phyloP scores from a whole-genome alignment of 2,113 vertebrate genomes.

The Nanger granti region DNA sequence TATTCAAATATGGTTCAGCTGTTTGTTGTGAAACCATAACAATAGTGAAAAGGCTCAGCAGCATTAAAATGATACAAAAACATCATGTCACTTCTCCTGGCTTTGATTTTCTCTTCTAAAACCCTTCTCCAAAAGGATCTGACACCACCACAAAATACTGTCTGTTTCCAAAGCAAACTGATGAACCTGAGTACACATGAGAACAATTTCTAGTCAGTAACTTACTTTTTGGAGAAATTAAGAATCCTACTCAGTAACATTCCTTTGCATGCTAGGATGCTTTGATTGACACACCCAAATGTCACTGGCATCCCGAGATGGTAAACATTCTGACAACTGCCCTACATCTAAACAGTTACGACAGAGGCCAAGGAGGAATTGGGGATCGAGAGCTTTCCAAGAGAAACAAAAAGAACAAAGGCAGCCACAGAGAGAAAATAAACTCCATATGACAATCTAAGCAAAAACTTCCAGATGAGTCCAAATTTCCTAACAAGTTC shows the following conservation, averaged over 20 bases:
- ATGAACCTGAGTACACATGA: not conserved
- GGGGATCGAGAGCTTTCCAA: not conserved
- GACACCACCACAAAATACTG: not conserved
- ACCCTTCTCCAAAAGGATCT: not conserved
- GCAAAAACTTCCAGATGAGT: not conserved
- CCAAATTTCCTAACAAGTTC: not conserved
- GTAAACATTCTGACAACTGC: conserved; percentile 34
- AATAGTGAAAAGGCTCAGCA: not conserved
- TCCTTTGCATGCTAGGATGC: not conserved
- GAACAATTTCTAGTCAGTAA: not conserved
- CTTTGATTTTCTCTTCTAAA: conserved; percentile 35
- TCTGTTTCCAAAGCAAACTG: not conserved
- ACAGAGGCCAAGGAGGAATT: not conserved
- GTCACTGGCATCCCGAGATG: conserved; percentile 1
- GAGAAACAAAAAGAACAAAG: conserved; percentile 46
- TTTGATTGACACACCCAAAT: not conserved
- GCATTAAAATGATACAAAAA: not conserved
- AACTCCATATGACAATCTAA: not conserved
- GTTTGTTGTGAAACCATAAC: not conserved
- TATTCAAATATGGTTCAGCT: not conserved
- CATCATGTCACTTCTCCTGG: not conserved
- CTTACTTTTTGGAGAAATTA: conserved; percentile 23
- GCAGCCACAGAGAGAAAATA: not conserved
- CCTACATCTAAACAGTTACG: not conserved
- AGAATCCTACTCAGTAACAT: not conserved